Evolutionary conservation across 2,113 vertebrate species (phyloP).

Genomic region (Archilochus colubris): DNA sequence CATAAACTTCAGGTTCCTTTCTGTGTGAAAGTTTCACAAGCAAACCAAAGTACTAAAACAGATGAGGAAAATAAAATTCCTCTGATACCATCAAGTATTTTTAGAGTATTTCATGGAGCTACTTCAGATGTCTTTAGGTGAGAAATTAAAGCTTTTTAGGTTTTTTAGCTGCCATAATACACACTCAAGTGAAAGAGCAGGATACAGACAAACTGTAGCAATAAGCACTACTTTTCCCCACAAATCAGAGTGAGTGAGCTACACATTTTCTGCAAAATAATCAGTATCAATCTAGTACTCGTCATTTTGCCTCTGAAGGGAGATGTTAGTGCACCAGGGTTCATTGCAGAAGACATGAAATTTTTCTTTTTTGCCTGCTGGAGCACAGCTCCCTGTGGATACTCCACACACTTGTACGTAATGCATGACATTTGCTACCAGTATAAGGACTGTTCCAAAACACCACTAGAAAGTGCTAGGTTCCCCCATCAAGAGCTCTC

Average conservation of each 20-base stretch:
- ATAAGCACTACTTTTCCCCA: background rate
- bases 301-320: background rate
- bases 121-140: background rate
- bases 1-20: background rate
- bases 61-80: background rate
- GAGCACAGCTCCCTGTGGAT: background rate
- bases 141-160: background rate
- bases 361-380: background rate
- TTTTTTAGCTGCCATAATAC: background rate
- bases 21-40: background rate
- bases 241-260: background rate
- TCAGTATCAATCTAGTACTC: background rate
- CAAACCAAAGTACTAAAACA: background rate
- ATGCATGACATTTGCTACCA: background rate
- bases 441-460: background rate
- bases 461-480: background rate
- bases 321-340: background rate
- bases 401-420: background rate
- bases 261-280: background rate
- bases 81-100: background rate
- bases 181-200: background rate
- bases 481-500: accelerated
- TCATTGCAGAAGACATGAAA: background rate
- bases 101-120: background rate
- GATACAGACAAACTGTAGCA: background rate